Evolutionary conservation across 2,113 vertebrate species (phyloP).

Genomic region (Ancistrus triradiatus): DNA sequence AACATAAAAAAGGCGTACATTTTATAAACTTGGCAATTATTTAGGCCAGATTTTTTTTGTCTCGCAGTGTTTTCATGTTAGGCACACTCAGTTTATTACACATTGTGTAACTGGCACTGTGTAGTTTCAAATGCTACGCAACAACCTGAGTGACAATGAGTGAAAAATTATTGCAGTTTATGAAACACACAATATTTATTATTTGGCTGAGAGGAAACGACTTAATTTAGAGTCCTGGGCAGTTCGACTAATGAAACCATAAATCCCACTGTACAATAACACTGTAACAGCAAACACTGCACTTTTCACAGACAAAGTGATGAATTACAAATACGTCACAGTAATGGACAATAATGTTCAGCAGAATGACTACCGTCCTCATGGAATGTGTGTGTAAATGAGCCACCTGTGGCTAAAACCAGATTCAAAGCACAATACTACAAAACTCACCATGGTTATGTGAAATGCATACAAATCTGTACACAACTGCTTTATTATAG

Average conservation of each 20-base stretch:
- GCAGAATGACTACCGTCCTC: conserved; percentile 1
- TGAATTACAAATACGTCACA: conserved; percentile 29
- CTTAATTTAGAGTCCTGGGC: conserved; percentile 24
- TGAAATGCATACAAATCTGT: conserved; percentile 18
- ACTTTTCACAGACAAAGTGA: conserved; percentile 16
- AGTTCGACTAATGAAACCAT: conserved; percentile 43
- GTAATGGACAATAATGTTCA: conserved; percentile 24
- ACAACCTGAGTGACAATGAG: conserved; percentile 36
- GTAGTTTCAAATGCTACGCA: not conserved
- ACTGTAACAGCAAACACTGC: conserved; percentile 49
- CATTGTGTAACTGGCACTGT: conserved; percentile 14
- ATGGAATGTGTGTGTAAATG: too few species aligned
- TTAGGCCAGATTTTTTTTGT: conserved; percentile 10
- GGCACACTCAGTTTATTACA: not conserved
- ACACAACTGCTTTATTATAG: conserved; percentile 48
- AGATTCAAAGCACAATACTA: not conserved
- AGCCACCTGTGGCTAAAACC: not conserved
- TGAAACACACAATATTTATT: not conserved
- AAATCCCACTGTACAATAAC: conserved; percentile 44
- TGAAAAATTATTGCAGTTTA: conserved; percentile 4
- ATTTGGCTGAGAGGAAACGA: conserved; percentile 26
- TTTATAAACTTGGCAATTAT: conserved; percentile 34
- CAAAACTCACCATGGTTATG: not conserved
- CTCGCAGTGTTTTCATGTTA: not conserved
- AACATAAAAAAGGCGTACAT: conserved; percentile 38